Conservation (phyloP, 2,888 invertebrate genomes). For the Mechanitis messenoides region DNA sequence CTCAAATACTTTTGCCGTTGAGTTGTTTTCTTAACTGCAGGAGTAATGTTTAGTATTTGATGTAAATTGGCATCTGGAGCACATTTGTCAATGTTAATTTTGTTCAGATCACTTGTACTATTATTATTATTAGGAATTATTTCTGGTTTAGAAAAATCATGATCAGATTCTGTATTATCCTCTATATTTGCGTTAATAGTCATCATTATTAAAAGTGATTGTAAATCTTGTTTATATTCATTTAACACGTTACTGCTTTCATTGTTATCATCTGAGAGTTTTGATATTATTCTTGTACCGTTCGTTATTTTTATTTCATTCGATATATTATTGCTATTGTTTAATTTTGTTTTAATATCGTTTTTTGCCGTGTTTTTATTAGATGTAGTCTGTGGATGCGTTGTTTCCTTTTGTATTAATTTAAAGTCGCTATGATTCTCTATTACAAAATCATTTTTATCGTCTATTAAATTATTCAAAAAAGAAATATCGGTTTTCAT, state of each 20-base stretch:
- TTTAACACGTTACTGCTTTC: conserved; percentile 20
- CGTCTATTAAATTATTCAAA: conserved; percentile 37
- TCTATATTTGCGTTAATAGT: conserved; percentile 46
- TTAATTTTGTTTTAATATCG: conserved; percentile 22
- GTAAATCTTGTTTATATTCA: conserved; percentile 42
- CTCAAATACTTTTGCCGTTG: conserved; percentile 40
- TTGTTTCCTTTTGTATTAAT: conserved; percentile 39
- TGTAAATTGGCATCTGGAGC: conserved; percentile 21
- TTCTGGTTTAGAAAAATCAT: not conserved
- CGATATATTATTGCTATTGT: conserved; percentile 4
- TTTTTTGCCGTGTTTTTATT: conserved; percentile 2
- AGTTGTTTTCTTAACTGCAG: conserved; percentile 43
- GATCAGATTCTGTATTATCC: conserved; percentile 26
- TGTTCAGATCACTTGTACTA: not conserved
- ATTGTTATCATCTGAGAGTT: conserved; percentile 30
- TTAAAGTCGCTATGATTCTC: conserved; percentile 48
- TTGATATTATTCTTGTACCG: conserved; percentile 21
- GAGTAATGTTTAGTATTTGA: conserved; percentile 47
- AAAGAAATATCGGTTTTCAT: conserved; percentile 34
- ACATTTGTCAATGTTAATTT: conserved; percentile 10
- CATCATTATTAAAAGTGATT: conserved; percentile 60
- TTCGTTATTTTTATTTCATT: conserved; percentile 28
- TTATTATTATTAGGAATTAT: not conserved
- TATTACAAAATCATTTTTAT: conserved; percentile 44
- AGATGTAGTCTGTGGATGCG: conserved; percentile 9